Percentiles rank a stretch among this genome's conserved stretches.
Conservation (phyloP, 1,140 invertebrate species). For the Pentalonia nigronervosa region DNA sequence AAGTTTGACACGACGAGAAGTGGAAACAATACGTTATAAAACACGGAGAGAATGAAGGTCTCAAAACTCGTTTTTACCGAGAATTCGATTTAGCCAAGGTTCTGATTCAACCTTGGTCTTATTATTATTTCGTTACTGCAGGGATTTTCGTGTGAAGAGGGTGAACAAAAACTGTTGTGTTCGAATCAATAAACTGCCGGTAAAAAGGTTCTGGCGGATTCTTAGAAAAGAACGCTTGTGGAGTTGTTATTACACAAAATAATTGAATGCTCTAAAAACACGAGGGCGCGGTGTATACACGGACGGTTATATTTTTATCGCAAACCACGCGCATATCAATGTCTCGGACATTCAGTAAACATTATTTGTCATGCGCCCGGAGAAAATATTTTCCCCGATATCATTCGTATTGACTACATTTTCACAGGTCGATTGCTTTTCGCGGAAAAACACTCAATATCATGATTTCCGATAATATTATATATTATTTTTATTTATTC, state of each 20-base stretch:
- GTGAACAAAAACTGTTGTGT: constrained; percentile 18
- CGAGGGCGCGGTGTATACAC: not conserved
- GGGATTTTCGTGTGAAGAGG: not conserved
- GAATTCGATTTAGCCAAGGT: not conserved
- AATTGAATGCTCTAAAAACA: not conserved
- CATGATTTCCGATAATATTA: no score
- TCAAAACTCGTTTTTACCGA: constrained; percentile 10
- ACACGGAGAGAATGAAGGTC: not conserved
- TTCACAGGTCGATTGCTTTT: not conserved
- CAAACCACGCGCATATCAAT: not conserved
- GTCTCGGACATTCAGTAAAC: not conserved
- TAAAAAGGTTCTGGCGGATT: constrained; percentile 26
- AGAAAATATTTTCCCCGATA: not conserved
- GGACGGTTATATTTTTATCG: not conserved
- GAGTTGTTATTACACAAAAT: not conserved
- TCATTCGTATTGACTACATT: not conserved
- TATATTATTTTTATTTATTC: not conserved
- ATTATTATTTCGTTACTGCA: not conserved
- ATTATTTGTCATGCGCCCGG: not conserved
- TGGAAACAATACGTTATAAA: constrained; percentile 8
- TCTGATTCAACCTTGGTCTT: not conserved
- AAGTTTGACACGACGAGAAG: not conserved
- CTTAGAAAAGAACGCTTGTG: not conserved
- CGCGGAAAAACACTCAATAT: not conserved
- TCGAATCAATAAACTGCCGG: not conserved